Conservation (phyloP, 2,113 vertebrate species). For the Myrmecophaga tridactyla region DNA sequence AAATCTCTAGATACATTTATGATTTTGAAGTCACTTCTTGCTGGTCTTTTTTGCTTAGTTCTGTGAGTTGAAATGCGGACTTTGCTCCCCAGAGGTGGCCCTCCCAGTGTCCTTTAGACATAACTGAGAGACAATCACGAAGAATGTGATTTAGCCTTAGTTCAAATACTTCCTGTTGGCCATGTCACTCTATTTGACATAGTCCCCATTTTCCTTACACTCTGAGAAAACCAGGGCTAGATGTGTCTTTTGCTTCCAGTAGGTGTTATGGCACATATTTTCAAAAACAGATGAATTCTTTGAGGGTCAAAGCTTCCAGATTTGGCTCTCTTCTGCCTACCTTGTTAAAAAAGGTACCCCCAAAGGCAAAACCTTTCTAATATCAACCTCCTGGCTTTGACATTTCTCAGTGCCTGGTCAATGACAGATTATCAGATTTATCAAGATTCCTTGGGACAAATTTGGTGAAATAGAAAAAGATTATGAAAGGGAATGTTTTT, state of each 20-base stretch:
- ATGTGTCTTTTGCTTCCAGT: neutral
- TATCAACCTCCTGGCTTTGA: slow-evolving; percentile 20
- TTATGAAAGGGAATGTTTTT: slow-evolving; percentile 5
- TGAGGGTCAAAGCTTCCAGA: slow-evolving; percentile 9
- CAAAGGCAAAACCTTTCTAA: neutral
- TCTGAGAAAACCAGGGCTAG: neutral
- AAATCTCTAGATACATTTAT: neutral
- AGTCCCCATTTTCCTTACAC: neutral
- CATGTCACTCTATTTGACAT: neutral
- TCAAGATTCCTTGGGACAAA: neutral
- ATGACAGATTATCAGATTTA: neutral
- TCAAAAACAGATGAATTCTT: slow-evolving; percentile 2
- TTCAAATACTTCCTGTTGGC: neutral
- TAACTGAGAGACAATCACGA: neutral
- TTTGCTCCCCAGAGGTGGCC: neutral
- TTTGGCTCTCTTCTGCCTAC: slow-evolving; percentile 21
- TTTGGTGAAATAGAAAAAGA: neutral
- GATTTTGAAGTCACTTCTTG: neutral
- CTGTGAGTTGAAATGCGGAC: neutral
- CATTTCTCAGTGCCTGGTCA: slow-evolving; percentile 39
- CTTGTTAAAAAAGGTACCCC: slow-evolving; percentile 4
- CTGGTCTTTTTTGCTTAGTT: neutral
- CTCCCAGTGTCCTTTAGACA: slow-evolving; percentile 8
- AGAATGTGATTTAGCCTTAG: neutral
- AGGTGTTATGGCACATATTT: slow-evolving; percentile 28